These are phyloP conservation scores for Mamestra configurata DNA, from an alignment of 1,140 invertebrate genomes.

Conservation along the genomic window DNA sequence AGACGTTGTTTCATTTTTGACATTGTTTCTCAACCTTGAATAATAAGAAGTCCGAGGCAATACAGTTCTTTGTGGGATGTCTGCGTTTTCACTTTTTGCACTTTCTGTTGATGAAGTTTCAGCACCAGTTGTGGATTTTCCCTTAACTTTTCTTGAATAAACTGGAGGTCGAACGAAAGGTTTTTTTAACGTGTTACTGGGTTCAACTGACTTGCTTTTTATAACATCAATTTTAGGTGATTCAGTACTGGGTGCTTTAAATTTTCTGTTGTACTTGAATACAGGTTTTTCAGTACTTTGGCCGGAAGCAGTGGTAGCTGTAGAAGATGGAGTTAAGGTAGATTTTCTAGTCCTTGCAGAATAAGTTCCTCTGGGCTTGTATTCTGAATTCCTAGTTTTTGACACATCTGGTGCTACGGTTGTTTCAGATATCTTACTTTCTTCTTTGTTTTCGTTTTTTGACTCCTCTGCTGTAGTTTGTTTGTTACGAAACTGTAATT, in stretches of 20 bases:
- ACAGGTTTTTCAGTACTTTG: conserved; percentile 63
- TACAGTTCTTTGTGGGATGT: conserved; percentile 53
- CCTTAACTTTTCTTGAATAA: conserved; percentile 63
- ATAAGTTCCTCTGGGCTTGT: conserved; percentile 70
- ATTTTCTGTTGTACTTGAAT: conserved; percentile 80
- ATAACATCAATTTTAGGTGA: conserved; percentile 58
- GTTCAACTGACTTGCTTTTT: conserved; percentile 67
- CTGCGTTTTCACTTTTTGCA: conserved; percentile 56
- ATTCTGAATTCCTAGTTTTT: conserved; percentile 66
- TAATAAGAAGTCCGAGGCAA: conserved; percentile 80
- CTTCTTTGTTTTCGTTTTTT: conserved; percentile 61
- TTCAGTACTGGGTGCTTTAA: conserved; percentile 71
- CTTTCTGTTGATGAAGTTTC: conserved; percentile 54
- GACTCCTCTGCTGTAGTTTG: conserved; percentile 55
- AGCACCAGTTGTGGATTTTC: conserved; percentile 53
- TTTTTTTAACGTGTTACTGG: conserved; percentile 66
- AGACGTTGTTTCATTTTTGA: conserved; percentile 60
- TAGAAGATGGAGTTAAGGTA: conserved; percentile 60
- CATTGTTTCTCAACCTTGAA: conserved; percentile 70
- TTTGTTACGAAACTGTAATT: conserved; percentile 65
- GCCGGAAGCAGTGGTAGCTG: conserved; percentile 55
- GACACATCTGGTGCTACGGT: conserved; percentile 56
- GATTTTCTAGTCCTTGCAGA: conserved; percentile 71
- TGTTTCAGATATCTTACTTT: conserved; percentile 57
- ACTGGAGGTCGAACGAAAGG: conserved; percentile 63